Base-by-base conservation (phyloP, 2,888 invertebrate genomes). In the Leptopilina syphax region DNA sequence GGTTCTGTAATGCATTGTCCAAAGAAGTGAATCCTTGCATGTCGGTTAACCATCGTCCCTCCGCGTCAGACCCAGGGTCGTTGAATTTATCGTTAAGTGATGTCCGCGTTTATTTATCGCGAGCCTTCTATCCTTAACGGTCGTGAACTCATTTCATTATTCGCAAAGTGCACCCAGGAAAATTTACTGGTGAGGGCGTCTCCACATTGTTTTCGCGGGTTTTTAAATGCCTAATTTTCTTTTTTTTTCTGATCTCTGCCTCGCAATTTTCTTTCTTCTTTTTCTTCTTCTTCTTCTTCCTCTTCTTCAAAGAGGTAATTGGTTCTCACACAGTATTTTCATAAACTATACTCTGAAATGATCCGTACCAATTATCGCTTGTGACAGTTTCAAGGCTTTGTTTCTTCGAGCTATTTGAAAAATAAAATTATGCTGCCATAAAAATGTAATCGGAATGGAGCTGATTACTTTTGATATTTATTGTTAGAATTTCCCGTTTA, bases 61-160 rank as follows among this genome's bases (percentile, higher is more conserved):
- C 34, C 50, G 50, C 50, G 50, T 50, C 80, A 80, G 67, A 81
- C 82, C 84, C 83, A 65, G 83, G 86, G 87, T 83, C 86, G 84
- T 81, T 87, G 86, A 87, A 88, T 87, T 88, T 86, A 86, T 87
- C 85, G 86, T 87, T 87, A 86, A 86, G 82, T 82, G 86, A 86
- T 84, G 83, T 85, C 81, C 83, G 81, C 84, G 80, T 80, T 81
- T 80, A 80, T 84, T 82, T 84, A 82, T 84, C 83, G 80, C 80
- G 84, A 85, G 78, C 82, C 80, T 82, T 82, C 83, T 79, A 79
- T 83, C 82, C 80, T 80, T 81, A 86, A 84, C 83, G 83, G 80
- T 83, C 83, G 41, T 73, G 76, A 57, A 73, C 77, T 24, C 68
- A 27, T 63, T 79, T 57, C 63, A 68, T 68, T 77, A 60, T 77